A percentile compares a stretch with the other conserved stretches of the same genome.
phyloP scores from a whole-genome alignment of 2,113 vertebrate species.

The Craseonycteris thonglongyai region DNA sequence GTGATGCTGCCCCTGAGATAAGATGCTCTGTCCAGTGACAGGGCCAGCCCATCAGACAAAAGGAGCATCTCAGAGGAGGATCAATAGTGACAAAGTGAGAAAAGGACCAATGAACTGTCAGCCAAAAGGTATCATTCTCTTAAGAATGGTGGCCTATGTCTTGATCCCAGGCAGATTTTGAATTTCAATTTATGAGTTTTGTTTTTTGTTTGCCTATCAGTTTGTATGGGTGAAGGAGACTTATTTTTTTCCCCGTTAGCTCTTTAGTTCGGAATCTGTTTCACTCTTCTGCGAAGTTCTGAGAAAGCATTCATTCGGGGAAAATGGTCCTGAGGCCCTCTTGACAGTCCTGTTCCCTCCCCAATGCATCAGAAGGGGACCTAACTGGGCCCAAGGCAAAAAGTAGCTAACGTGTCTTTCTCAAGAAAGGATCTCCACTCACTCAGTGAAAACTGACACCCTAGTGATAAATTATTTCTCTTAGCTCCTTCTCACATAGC shows the following conservation, averaged over 20 bases:
- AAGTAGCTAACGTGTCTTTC: background rate
- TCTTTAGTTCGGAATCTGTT: background rate
- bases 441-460: background rate
- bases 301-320: background rate
- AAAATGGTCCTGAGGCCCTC: background rate
- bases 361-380: background rate
- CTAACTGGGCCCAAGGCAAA: background rate
- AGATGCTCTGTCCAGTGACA: background rate
- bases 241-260: fast-evolving
- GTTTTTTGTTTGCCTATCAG: background rate
- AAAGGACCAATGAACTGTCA: fast-evolving
- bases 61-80: too few relatives aligned
- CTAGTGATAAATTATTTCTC: background rate
- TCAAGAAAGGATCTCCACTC: background rate
- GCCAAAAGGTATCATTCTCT: background rate
- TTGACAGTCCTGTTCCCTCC: background rate
- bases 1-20: background rate
- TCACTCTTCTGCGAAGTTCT: background rate
- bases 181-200: background rate
- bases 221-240: background rate
- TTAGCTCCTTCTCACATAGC: background rate
- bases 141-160: background rate
- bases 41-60: background rate
- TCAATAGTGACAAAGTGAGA: background rate
- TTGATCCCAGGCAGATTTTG: background rate